Evolutionary conservation across 2,113 vertebrate genomes (phyloP).

Genomic region (Numida meleagris): DNA sequence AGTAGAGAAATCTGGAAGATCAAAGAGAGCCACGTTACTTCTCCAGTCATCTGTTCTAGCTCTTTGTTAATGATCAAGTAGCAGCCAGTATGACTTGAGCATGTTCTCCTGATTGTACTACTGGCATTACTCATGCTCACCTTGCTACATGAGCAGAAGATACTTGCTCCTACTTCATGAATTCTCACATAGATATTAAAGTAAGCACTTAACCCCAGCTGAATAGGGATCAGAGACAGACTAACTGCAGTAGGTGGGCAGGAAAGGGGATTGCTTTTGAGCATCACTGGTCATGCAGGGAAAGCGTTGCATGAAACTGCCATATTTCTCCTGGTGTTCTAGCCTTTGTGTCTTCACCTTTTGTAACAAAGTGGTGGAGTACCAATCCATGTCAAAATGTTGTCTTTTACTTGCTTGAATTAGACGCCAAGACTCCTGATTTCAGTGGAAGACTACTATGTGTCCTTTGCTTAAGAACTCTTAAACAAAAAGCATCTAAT

Average conservation of each 20-base stretch:
- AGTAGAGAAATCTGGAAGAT: neutral
- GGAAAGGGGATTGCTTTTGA: neutral
- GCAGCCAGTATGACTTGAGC: neutral
- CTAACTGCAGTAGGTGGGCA: neutral
- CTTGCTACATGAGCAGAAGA: neutral
- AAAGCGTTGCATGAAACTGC: neutral
- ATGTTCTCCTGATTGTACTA: neutral
- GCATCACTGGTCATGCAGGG: neutral
- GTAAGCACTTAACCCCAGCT: neutral
- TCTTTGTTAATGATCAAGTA: neutral
- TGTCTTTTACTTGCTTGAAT: neutral
- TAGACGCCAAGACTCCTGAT: neutral
- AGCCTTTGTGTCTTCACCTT: neutral
- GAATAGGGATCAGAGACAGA: neutral
- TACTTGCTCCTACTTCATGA: neutral
- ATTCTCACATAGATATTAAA: neutral
- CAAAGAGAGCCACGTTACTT: fast-evolving
- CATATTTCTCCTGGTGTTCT: neutral
- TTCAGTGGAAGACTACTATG: neutral
- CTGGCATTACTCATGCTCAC: neutral
- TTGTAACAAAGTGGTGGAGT: neutral
- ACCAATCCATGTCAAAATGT: neutral
- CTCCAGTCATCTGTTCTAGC: neutral
- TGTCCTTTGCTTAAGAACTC: neutral
- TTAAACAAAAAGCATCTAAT: neutral